Base-by-base conservation (phyloP, 2,888 invertebrate species). In the Petrolisthes manimaculis region DNA sequence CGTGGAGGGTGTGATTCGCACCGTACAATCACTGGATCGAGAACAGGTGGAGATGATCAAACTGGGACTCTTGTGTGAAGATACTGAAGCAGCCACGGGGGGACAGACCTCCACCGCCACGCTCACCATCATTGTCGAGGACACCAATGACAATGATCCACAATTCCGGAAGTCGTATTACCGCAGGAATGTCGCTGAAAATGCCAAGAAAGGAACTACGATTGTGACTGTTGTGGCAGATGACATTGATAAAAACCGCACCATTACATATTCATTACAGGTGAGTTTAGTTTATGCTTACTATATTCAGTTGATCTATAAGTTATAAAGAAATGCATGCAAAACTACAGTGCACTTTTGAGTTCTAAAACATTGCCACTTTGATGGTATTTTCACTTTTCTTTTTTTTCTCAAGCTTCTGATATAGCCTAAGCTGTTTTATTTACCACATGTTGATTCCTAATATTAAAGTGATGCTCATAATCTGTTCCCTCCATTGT, bases 71-170 rank as follows among this genome's bases (percentile, higher is more conserved):
- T 94, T 95, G 5, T 98, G 97, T 0, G 96, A 97, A 93, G 98
- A 99, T 93, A 94, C 96, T 37, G 83, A 85, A 37, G 89, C 91
- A 37, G 61, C 84, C 37, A 88, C 83, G 4, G 88, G 80, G n/a
- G 77, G 78, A 56, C 88, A 89, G 53, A 91, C 89, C 53, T 74
- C 89, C 18, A 75, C 93, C 94, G 96, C 96, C 0, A 95, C 95
- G 0, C 93, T 98, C 9, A 96, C 95, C 4, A 95, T 98, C 75
- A 93, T 95, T 51, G 94, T 98, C 8, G 95, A 96, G 85, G 98
- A 98, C 92, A 96, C 96, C 86, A 98, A 98, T 92, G 98, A 98
- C 92, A 98, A 98, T 92, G 96, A 96, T 92, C 98, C 98, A 0
- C 95, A 95, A 92, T 98, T 98, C 92, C 94, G 96, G 55, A 95